Evolutionary conservation across 2,113 vertebrate genomes (phyloP).

Genomic region (Gnathonemus echidnorhynchus): DNA sequence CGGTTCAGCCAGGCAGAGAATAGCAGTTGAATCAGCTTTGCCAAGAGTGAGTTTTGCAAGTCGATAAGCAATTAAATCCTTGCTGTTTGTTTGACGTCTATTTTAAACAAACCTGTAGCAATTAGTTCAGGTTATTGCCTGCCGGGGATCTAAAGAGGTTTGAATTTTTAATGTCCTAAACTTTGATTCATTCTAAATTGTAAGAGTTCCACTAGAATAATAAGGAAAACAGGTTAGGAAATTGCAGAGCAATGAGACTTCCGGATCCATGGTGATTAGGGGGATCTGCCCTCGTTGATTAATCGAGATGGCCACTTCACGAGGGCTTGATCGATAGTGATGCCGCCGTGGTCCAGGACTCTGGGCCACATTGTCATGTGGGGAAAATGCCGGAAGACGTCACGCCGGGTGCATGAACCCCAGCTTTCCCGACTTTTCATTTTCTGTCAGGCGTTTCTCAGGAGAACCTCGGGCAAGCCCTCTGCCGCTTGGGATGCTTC

Average conservation of each 20-base stretch:
- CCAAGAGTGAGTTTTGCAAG: neutral
- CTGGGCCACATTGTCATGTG: neutral
- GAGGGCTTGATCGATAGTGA: neutral
- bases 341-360: neutral
- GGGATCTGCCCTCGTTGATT: neutral
- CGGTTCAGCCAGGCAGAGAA: neutral
- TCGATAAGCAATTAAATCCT: neutral
- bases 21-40: neutral
- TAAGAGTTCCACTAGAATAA: neutral
- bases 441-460: neutral
- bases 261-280: neutral
- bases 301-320: neutral
- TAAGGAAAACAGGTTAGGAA: neutral
- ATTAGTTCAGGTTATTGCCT: conserved; percentile 1
- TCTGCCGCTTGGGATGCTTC: neutral
- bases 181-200: neutral
- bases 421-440: neutral
- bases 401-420: neutral
- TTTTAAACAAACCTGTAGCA: neutral
- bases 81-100: neutral
- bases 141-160: neutral
- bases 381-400: neutral
- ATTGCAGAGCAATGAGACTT: neutral
- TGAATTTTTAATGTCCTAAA: neutral
- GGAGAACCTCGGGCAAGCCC: neutral